A percentile compares a stretch with the other conserved stretches of the same genome.
Conservation (phyloP, 2,797 vertebrate genomes). For the Xyrichtys novacula region DNA sequence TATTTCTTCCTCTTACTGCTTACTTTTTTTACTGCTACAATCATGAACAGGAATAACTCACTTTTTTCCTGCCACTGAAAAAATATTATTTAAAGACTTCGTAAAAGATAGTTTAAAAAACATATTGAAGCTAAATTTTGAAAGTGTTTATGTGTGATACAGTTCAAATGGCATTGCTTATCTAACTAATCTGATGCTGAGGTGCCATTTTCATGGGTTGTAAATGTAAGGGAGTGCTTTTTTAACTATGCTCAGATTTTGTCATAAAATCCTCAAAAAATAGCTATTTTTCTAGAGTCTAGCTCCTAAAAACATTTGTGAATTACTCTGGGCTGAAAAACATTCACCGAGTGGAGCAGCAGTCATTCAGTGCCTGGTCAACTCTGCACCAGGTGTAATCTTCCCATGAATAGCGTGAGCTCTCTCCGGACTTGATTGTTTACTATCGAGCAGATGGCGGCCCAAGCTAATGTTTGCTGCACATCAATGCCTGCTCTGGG, state of each 20-base stretch:
- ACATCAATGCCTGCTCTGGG: conserved; percentile 39
- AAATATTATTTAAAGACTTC: too few relatives aligned
- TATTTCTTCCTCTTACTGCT: conserved; percentile 8
- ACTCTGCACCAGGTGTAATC: conserved; percentile 68
- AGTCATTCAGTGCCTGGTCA: conserved; percentile 46
- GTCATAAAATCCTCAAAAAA: conserved; percentile 9
- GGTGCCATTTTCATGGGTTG: neutral
- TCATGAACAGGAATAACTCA: neutral
- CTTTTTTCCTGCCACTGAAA: neutral
- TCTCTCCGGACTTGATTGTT: conserved; percentile 65
- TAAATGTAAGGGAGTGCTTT: neutral
- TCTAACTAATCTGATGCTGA: conserved; percentile 3
- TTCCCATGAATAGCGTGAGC: conserved; percentile 57
- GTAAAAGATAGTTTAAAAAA: too few relatives aligned
- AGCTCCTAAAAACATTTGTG: conserved; percentile 20
- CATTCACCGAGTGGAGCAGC: conserved; percentile 19
- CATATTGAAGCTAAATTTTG: neutral
- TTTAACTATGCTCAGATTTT: conserved; percentile 1
- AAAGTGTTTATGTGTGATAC: neutral
- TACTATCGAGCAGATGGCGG: conserved; percentile 62
- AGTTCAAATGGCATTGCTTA: neutral
- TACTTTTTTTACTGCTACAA: neutral
- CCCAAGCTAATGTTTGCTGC: conserved; percentile 67
- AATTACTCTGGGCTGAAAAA: conserved; percentile 13
- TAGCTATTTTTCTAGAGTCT: conserved; percentile 19